Base-by-base conservation (phyloP, 2,797 vertebrate genomes). In the Calcarius lapponicus region DNA sequence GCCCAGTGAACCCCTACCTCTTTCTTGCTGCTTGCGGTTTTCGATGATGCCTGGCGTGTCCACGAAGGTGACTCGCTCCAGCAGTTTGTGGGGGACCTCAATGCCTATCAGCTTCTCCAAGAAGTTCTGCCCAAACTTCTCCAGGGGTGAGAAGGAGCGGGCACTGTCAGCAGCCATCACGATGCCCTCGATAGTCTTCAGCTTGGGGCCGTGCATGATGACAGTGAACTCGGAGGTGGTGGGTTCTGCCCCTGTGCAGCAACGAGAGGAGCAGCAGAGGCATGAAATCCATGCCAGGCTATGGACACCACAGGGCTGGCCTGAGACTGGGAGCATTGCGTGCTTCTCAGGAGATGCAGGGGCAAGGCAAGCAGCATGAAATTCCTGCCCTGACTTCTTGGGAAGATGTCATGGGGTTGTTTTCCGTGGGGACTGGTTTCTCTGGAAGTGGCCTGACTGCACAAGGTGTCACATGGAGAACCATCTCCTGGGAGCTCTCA, bases 161-260 rank as follows among this genome's bases (percentile, higher is more conserved):
- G 99, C 97, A 2, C 99, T 99, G 97, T 99, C 99, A 6, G 99
- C 99, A 73, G 99, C 99, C 99, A 99, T 99, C 64, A 99, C 99
- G 1, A 99, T 99, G 70, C 99, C 99, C 96, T 99, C 99, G 0
- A 99, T 99, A 43, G 99, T 99, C 93, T 99, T 99, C 92, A 99
- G 98, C 97, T 99, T 99, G 91, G 99, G 98, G 29, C 99, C 99
- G 0, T 99, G 99, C 99, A 98, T 99, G 90, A 99, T 99, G 67
- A 99, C 99, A 0, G 99, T 99, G 98, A 99, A 99, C 98, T 99
- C 99, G 0, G 99, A 99, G 95, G 99, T 99, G 97, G 99, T 99
- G 53, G 99, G 99, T 96, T 99, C 99, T 80, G 99, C 99, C 92
- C 99, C 99, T 99, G 93, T 15, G 10, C 84, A 84, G 78, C 65